A percentile compares a stretch with the other conserved stretches of the same genome.
These are phyloP conservation scores for Euura lappo DNA, from an alignment of 1,140 invertebrate genomes.

Conservation along the genomic window DNA sequence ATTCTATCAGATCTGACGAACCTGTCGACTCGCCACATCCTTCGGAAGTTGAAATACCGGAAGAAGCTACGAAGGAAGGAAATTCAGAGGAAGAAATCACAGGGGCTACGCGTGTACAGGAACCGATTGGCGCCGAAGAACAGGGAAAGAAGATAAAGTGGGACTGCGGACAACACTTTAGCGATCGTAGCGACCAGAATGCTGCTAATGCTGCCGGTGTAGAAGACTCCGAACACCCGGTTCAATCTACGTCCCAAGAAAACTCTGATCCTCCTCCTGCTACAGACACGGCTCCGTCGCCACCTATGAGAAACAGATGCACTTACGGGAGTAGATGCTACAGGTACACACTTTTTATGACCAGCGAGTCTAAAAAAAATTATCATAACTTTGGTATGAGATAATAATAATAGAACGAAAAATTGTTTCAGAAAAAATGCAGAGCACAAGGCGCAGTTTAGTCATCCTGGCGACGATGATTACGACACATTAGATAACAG, in stretches of 20 bases:
- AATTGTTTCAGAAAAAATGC: constrained; percentile 47
- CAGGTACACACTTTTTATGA: constrained; percentile 17
- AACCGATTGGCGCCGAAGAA: not conserved
- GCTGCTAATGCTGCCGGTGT: not conserved
- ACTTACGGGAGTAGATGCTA: constrained; percentile 26
- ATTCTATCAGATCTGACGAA: not conserved
- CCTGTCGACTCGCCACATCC: not conserved
- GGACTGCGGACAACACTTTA: constrained; percentile 24
- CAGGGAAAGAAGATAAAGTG: constrained; percentile 31
- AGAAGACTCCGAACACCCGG: not conserved
- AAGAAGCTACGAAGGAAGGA: not conserved
- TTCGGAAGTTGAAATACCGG: not conserved
- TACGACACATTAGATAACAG: constrained; percentile 57
- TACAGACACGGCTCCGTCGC: not conserved
- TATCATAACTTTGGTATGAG: not conserved
- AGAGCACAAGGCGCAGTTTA: constrained; percentile 52
- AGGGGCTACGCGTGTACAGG: not conserved
- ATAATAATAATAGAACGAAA: not conserved
- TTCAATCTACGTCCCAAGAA: not conserved
- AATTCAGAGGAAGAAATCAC: not conserved
- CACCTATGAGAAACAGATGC: constrained; percentile 21
- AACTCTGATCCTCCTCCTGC: not conserved
- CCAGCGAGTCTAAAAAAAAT: not conserved
- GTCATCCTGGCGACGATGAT: constrained; percentile 62
- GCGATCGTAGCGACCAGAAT: constrained; percentile 22